Evolutionary conservation across 2,888 invertebrate genomes (phyloP).

Genomic region (Ennomos quercinarius): DNA sequence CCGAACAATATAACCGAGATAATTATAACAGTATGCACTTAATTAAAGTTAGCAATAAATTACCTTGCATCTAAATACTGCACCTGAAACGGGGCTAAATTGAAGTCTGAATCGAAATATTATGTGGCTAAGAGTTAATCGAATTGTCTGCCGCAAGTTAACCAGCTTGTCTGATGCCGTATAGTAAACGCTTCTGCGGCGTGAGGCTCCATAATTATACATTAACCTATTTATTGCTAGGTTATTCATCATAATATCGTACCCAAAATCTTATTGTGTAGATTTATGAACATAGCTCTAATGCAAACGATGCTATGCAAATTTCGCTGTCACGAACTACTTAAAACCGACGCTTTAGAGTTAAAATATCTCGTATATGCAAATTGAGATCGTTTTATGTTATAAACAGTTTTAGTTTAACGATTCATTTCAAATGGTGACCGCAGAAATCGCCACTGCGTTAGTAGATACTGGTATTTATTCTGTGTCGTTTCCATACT

Average conservation of each 20-base stretch:
- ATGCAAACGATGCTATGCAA: slow-evolving; percentile 31
- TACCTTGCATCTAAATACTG: no score
- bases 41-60: no score
- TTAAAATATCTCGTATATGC: slow-evolving; percentile 31
- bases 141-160: no score
- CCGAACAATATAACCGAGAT: no score
- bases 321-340: slow-evolving; percentile 36
- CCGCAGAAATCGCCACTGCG: background rate
- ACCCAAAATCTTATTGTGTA: slow-evolving; percentile 7
- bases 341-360: slow-evolving; percentile 32
- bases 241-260: background rate
- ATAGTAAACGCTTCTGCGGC: no score
- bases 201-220: no score
- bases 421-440: background rate
- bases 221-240: no score
- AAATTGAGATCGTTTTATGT: slow-evolving; percentile 34
- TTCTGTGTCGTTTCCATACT: background rate
- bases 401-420: slow-evolving; percentile 27
- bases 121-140: no score
- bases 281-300: slow-evolving; percentile 9
- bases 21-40: no score
- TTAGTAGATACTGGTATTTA: background rate
- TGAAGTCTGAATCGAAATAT: no score
- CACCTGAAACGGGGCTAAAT: no score
- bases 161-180: no score